Evolutionary conservation across 2,113 vertebrate genomes (phyloP).

Genomic region (Microtus montanus): DNA sequence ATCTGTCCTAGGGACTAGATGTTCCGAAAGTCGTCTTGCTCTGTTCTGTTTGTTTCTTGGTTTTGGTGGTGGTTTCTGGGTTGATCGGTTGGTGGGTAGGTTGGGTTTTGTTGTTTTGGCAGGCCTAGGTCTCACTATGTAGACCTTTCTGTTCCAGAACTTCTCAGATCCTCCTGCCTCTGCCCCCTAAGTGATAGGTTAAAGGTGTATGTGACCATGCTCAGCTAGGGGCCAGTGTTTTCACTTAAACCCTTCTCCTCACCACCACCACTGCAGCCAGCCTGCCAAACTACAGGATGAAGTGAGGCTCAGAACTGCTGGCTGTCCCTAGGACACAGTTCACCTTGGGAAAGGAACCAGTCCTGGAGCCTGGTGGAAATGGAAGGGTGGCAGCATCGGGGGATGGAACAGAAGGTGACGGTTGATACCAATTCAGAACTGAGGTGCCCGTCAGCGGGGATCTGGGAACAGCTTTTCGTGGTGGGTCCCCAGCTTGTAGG

Average conservation of each 20-base stretch:
- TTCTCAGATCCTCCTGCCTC: not conserved
- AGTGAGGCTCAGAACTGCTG: no score
- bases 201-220: not conserved
- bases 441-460: fast-evolving
- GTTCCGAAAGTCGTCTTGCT: not conserved
- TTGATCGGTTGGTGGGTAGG: not conserved
- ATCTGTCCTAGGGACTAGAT: not conserved
- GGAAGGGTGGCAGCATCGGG: fast-evolving
- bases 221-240: not conserved
- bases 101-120: not conserved
- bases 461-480: fast-evolving
- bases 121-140: not conserved
- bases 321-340: no score
- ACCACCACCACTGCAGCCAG: not conserved
- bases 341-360: not conserved
- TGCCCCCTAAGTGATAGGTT: not conserved
- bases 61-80: not conserved
- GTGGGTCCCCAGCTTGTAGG: fast-evolving
- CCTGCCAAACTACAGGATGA: fast-evolving
- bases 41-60: not conserved
- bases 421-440: fast-evolving
- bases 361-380: not conserved
- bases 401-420: no score
- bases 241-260: not conserved
- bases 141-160: not conserved